Conservation (phyloP, 2,113 vertebrate genomes). For the Tetrao urogallus region DNA sequence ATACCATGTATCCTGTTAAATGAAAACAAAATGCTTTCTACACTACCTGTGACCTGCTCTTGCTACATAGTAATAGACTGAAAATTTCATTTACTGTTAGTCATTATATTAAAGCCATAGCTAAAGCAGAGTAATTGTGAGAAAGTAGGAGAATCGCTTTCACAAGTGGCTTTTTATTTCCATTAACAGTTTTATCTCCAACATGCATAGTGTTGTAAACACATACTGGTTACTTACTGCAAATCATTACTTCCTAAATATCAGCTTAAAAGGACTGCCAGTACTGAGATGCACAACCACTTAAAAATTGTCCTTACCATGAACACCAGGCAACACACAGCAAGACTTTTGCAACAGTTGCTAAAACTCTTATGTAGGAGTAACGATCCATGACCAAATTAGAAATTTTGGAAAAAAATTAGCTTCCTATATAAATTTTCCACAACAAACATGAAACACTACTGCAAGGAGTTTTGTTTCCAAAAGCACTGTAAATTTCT, state of each 20-base stretch:
- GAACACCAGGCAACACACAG: background rate
- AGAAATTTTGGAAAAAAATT: fast-evolving
- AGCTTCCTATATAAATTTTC: background rate
- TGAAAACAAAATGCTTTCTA: constrained; percentile 46
- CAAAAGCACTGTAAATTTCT: background rate
- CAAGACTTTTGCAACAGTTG: background rate
- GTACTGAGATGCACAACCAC: background rate
- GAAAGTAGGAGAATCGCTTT: background rate
- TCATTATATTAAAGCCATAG: constrained; percentile 41
- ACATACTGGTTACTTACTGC: background rate
- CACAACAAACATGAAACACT: background rate
- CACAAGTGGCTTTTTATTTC: constrained; percentile 16
- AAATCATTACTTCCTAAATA: background rate
- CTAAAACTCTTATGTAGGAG: background rate
- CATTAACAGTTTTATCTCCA: constrained; percentile 14
- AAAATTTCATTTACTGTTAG: constrained; percentile 60
- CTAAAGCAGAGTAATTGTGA: constrained; percentile 56
- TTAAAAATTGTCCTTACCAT: background rate
- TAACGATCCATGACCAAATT: fast-evolving
- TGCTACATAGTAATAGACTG: background rate
- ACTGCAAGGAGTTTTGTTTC: background rate
- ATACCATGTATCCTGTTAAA: constrained; percentile 76
- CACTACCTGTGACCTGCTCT: constrained; percentile 27
- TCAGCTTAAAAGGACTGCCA: background rate
- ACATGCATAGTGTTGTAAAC: background rate